These are phyloP conservation scores for Rhabditoides inermis DNA, from an alignment of 2,888 invertebrate genomes.

Conservation along the genomic window DNA sequence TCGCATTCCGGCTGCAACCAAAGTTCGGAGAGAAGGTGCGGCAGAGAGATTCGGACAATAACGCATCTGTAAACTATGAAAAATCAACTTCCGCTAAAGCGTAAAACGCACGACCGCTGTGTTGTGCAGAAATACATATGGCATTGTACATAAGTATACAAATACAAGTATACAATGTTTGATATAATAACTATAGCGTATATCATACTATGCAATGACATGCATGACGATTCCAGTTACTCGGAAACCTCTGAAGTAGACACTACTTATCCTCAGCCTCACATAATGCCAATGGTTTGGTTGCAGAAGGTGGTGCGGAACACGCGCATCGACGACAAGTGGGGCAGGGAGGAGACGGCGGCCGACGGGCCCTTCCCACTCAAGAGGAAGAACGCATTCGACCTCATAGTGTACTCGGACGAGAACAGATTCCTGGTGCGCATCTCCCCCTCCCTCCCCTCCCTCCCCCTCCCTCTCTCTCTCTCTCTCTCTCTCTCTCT, in stretches of 20 bases:
- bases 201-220: too few relatives aligned
- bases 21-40: slow-evolving; percentile 33
- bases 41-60: too few relatives aligned
- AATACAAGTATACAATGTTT: too few relatives aligned
- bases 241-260: too few relatives aligned
- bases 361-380: slow-evolving; percentile 29
- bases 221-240: too few relatives aligned
- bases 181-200: too few relatives aligned
- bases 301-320: slow-evolving; percentile 41
- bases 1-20: slow-evolving; percentile 41
- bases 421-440: slow-evolving; percentile 36
- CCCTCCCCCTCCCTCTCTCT: neutral
- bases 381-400: slow-evolving; percentile 39
- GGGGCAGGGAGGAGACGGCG: slow-evolving; percentile 28
- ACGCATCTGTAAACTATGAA: too few relatives aligned
- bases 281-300: slow-evolving; percentile 2
- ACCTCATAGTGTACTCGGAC: slow-evolving; percentile 42
- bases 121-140: too few relatives aligned
- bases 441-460: neutral
- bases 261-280: too few relatives aligned
- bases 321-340: slow-evolving; percentile 18
- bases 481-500: neutral
- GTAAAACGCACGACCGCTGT: too few relatives aligned
- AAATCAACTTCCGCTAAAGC: too few relatives aligned
- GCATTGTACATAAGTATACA: too few relatives aligned